Base-by-base conservation (phyloP, 2,888 invertebrate genomes). In the Watsonalla binaria region DNA sequence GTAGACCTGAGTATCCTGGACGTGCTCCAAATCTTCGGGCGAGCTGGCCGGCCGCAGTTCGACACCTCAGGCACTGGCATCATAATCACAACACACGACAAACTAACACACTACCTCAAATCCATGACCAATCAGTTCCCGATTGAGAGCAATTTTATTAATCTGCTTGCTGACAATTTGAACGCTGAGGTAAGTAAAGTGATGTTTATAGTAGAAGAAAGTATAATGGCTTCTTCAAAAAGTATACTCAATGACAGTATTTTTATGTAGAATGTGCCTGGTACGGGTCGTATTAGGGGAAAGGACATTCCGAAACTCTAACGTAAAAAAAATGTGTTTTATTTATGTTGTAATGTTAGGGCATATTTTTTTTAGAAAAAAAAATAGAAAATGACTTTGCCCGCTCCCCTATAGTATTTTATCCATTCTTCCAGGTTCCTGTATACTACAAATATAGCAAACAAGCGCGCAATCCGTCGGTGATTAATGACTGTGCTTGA, bases 41-140 rank as follows among this genome's bases (percentile, higher is more conserved):
- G 99, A 54, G 99, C 99, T 5, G 99, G 99, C 5, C 93, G 99
- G 2, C 99, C 99, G 0, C 99, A 99, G 86, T 99, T 95, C 84
- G 99, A 99, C 80, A 96, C 93, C 0, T 95, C 96, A 11, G 99
- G 99, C 6, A 95, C 97, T 45, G 99, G 99, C 45, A 96, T 97
- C 45, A 99, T 99, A 55, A 97, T 99, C 50, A 99, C 99, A 0
- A 90, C 95, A 0, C 96, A 98, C 76, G 95, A 96, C 60, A 98
- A 98, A 80, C 91, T 99, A 54, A 94, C 96, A 39, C 97, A 98
- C 76, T 99, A 99, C 78, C 92, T 99, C 54, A 96, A 97, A 0
- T 92, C 98, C 51, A 93, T 99, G 76, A 98, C 98, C 0, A 97
- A 98, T 77, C 99, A 99, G 86, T 97, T 97, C 80, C 99, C 99